phyloP scores from a whole-genome alignment of 2,888 invertebrate genomes.

The Megamerina dolium region DNA sequence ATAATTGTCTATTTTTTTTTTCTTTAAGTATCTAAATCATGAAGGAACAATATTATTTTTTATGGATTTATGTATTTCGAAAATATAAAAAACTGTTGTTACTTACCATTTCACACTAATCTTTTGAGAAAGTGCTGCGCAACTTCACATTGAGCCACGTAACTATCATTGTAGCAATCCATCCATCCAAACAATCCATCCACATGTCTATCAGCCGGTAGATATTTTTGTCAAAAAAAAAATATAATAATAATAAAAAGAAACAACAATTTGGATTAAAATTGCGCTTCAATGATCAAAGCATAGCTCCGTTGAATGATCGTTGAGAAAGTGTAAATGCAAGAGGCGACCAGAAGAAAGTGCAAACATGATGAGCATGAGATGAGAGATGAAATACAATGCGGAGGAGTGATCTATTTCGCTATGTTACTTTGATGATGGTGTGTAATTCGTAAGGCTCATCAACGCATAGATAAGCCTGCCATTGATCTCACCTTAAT shows the following conservation, averaged over 20 bases:
- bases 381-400: no score
- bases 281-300: slow-evolving; percentile 42
- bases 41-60: no score
- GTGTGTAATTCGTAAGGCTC: slow-evolving; percentile 19
- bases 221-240: no score
- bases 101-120: slow-evolving; percentile 39
- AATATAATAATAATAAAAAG: no score
- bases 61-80: no score
- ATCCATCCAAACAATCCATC: not conserved
- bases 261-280: slow-evolving; percentile 40
- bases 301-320: slow-evolving; percentile 15
- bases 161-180: not conserved
- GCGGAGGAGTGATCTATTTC: slow-evolving; percentile 23
- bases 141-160: not conserved
- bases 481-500: slow-evolving; percentile 42
- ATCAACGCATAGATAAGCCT: slow-evolving; percentile 34
- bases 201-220: slow-evolving; percentile 23
- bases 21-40: no score
- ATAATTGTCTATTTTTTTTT: no score
- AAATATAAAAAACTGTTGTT: no score
- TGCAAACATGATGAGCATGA: no score
- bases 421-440: slow-evolving; percentile 16
- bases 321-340: slow-evolving; percentile 11
- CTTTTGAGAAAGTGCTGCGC: slow-evolving; percentile 36
- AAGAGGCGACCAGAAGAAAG: no score